Evolutionary conservation across 2,888 invertebrate genomes (phyloP).

Genomic region (Drosophila diplacantha): DNA sequence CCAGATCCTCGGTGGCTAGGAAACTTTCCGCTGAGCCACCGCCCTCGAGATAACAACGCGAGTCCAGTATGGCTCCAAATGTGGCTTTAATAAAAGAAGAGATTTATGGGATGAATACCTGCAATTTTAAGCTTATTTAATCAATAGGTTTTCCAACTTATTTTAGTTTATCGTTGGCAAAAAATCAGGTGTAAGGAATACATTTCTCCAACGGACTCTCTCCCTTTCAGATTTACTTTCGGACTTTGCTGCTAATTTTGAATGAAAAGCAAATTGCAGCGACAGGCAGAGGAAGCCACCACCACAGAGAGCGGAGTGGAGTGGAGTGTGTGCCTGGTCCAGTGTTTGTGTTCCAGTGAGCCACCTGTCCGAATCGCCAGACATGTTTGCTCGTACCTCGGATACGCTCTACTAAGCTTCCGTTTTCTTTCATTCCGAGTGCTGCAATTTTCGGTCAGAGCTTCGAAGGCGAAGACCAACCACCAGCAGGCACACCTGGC

Average conservation of each 20-base stretch:
- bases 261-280: constrained; percentile 53
- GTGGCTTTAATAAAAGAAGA: constrained; percentile 78
- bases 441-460: constrained; percentile 58
- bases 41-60: constrained; percentile 92
- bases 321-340: constrained; percentile 20
- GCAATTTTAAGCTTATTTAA: too few species aligned
- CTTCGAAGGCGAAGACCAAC: constrained; percentile 45
- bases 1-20: constrained; percentile 90
- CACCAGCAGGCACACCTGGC: constrained; percentile 23
- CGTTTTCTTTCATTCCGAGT: constrained; percentile 53
- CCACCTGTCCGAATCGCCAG: constrained; percentile 46
- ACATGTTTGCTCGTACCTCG: constrained; percentile 59
- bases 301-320: constrained; percentile 25
- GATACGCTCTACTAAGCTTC: constrained; percentile 75
- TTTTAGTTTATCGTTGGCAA: not conserved
- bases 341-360: constrained; percentile 38
- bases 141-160: too few species aligned
- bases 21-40: constrained; percentile 95
- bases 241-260: constrained; percentile 32
- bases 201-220: constrained; percentile 19
- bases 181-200: constrained; percentile 37
- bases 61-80: constrained; percentile 82
- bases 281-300: constrained; percentile 42
- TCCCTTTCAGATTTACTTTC: constrained; percentile 49
- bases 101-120: too few species aligned